phyloP scores from a whole-genome alignment of 2,888 invertebrate genomes.

The Cartodere bifasciata region DNA sequence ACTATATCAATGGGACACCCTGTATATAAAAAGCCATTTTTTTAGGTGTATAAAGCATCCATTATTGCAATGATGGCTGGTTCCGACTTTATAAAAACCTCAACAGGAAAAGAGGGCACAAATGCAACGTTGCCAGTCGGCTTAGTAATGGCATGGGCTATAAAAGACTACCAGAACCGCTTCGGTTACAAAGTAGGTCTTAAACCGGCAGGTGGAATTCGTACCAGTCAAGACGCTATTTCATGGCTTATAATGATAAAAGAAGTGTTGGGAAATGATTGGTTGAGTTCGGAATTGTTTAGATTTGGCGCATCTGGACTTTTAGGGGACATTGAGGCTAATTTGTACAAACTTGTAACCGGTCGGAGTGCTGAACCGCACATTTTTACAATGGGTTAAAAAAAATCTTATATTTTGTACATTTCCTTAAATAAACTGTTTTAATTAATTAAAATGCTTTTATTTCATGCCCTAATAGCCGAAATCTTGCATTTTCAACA shows the following conservation, averaged over 20 bases:
- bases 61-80: constrained; percentile 92
- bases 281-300: constrained; percentile 71
- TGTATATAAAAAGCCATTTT: too few relatives aligned
- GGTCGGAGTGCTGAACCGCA: constrained; percentile 24
- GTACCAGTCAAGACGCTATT: constrained; percentile 71
- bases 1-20: too few relatives aligned
- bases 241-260: constrained; percentile 77
- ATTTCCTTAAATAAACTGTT: too few relatives aligned
- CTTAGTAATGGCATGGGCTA: constrained; percentile 88
- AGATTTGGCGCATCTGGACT: constrained; percentile 92
- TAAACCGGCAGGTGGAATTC: constrained; percentile 96
- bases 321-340: constrained; percentile 60
- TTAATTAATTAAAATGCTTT: too few relatives aligned
- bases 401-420: constrained; percentile 3
- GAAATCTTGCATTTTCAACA: too few relatives aligned
- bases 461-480: too few relatives aligned
- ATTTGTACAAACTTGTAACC: constrained; percentile 36
- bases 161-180: constrained; percentile 58
- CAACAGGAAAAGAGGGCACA: constrained; percentile 89
- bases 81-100: constrained; percentile 96
- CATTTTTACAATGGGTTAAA: constrained; percentile 30
- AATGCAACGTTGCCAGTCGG: constrained; percentile 91
- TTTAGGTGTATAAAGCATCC: constrained; percentile 70
- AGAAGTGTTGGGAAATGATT: constrained; percentile 72
- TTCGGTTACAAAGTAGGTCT: constrained; percentile 75